phyloP scores from a whole-genome alignment of 2,113 vertebrate genomes.

The Pygoscelis antarcticus region DNA sequence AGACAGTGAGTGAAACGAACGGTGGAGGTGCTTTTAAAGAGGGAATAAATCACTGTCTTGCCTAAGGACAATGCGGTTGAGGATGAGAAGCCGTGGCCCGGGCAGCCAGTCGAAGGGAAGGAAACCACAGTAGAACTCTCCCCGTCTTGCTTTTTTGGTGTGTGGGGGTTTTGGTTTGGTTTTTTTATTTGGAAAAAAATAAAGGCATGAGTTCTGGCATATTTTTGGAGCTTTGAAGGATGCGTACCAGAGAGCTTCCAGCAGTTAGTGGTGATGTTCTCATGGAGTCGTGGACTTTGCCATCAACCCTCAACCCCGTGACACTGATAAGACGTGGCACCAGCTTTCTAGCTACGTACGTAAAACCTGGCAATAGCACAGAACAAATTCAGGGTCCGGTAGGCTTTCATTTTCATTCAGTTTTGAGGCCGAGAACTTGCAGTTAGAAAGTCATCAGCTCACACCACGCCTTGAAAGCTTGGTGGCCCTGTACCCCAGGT shows the following conservation, averaged over 20 bases:
- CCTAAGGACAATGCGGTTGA: constrained; percentile 6
- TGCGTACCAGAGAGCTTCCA: not conserved
- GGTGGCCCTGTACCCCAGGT: not conserved
- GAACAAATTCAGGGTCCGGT: not conserved
- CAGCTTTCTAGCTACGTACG: not conserved
- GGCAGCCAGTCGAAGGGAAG: not conserved
- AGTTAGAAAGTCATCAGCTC: not conserved
- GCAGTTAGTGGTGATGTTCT: not conserved
- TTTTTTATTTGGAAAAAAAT: not conserved
- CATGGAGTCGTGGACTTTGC: not conserved
- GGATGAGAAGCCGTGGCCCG: constrained; percentile 3
- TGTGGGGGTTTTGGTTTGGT: rapidly evolving
- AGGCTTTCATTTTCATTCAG: not conserved
- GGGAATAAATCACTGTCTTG: constrained; percentile 32
- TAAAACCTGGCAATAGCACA: not conserved
- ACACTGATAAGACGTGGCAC: not conserved
- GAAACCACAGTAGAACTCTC: not conserved
- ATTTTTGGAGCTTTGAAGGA: not conserved
- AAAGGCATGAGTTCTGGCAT: not conserved
- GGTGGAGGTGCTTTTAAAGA: constrained; percentile 21
- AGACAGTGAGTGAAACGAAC: not conserved
- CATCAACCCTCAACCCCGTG: not conserved
- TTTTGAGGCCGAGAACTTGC: not conserved
- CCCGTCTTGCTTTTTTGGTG: not conserved
- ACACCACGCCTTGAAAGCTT: not conserved